Evolutionary conservation across 2,888 invertebrate species (phyloP).

Genomic region (Diachrysia chrysitis): DNA sequence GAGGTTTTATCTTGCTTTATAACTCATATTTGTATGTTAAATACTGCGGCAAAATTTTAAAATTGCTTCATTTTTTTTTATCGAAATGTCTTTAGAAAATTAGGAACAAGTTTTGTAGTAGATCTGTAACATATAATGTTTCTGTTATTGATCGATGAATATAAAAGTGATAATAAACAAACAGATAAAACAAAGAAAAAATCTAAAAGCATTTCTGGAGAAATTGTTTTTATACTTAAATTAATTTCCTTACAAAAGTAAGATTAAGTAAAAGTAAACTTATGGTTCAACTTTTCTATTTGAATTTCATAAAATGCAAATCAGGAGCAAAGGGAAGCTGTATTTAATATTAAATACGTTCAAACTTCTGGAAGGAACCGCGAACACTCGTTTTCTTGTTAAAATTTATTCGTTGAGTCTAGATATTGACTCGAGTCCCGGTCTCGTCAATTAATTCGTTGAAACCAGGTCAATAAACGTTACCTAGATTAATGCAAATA

Average conservation of each 20-base stretch:
- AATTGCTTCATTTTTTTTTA: not conserved
- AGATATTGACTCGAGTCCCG: constrained; percentile 21
- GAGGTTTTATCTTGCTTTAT: not conserved
- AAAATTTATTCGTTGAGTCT: constrained; percentile 11
- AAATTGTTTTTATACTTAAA: not conserved
- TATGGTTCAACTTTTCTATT: constrained; percentile 5
- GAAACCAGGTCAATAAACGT: constrained; percentile 7
- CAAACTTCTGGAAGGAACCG: not conserved
- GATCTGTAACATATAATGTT: no score
- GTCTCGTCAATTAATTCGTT: constrained; percentile 19
- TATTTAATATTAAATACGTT: constrained; percentile 9
- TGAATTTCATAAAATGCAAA: constrained; percentile 9
- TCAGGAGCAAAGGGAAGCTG: constrained; percentile 1
- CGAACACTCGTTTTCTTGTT: constrained; percentile 6
- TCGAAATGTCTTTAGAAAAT: not conserved
- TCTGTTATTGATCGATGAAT: no score
- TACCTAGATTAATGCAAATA: constrained; percentile 26
- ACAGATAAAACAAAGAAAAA: not conserved
- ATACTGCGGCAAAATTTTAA: not conserved
- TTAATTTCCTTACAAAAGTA: not conserved
- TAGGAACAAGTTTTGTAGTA: no score
- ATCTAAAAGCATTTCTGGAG: not conserved
- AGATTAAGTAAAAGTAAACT: constrained; percentile 3
- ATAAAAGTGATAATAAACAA: not conserved
- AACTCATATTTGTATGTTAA: not conserved